A percentile compares a stretch with the other conserved stretches of the same genome.
Evolutionary conservation across 1,140 invertebrate genomes (phyloP).

Genomic region (Lucilia sericata): DNA sequence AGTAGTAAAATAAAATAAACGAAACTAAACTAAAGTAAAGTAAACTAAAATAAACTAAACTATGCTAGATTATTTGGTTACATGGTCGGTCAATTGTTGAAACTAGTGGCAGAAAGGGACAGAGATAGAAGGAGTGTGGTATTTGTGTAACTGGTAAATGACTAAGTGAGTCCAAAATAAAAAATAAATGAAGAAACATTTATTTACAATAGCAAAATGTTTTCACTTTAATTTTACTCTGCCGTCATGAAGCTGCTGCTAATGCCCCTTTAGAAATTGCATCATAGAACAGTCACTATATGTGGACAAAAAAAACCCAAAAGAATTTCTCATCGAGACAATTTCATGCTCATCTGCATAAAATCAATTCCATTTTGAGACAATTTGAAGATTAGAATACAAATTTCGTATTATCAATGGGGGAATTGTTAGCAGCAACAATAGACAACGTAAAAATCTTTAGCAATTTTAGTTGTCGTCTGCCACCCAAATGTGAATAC

Average conservation of each 20-base stretch:
- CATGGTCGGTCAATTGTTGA: conserved; percentile 21
- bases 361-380: conserved; percentile 69
- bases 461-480: background rate
- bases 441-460: background rate
- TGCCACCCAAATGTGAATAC: background rate
- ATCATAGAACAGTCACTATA: no score
- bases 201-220: conserved; percentile 37
- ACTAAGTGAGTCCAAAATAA: conserved; percentile 17
- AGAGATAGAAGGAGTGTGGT: background rate
- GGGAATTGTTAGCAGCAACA: conserved; percentile 50
- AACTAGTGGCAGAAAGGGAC: background rate
- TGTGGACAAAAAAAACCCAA: background rate
- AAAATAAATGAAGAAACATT: conserved; percentile 39
- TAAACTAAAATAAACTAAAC: background rate
- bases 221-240: background rate
- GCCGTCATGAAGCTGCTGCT: background rate
- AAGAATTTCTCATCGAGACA: conserved; percentile 61
- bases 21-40: background rate
- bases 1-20: background rate
- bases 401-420: conserved; percentile 67
- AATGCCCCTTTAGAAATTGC: background rate
- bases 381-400: conserved; percentile 69
- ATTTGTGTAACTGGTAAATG: conserved; percentile 7
- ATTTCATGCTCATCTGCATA: conserved; percentile 68
- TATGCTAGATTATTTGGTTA: conserved; percentile 30